Conservation (phyloP, 2,113 vertebrate species). For the Acrocephalus arundinaceus region DNA sequence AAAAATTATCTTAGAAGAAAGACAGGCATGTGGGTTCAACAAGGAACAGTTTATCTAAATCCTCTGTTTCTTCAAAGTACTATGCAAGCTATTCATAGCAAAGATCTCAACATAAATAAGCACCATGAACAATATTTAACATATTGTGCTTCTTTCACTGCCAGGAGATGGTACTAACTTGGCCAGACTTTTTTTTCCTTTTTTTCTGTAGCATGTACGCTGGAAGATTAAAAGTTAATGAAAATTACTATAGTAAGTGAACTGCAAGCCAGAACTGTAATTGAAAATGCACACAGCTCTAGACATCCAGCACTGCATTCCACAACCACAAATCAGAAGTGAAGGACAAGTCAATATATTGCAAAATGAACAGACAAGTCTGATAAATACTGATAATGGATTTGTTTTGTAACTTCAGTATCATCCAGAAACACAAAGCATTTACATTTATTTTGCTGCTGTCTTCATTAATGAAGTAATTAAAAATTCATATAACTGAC, state of each 20-base stretch:
- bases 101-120: background rate
- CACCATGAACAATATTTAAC: background rate
- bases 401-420: background rate
- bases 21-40: background rate
- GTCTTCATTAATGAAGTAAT: background rate
- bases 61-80: background rate
- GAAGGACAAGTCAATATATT: slow-evolving; percentile 19
- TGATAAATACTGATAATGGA: slow-evolving; percentile 6
- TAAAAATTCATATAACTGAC: background rate
- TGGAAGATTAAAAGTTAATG: background rate
- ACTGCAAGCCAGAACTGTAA: background rate
- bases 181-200: background rate
- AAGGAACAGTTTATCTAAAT: background rate
- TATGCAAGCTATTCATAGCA: background rate
- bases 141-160: background rate
- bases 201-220: background rate
- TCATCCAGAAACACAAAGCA: background rate
- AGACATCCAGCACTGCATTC: background rate
- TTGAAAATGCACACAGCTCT: background rate
- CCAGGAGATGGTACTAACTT: background rate
- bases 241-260: background rate
- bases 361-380: slow-evolving; percentile 1
- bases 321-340: background rate
- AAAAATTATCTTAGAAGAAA: background rate
- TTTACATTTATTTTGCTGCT: background rate